Percentiles rank a stretch among this genome's conserved stretches.
Conservation (phyloP, 1,140 invertebrate genomes). For the Drosophila pandora region DNA sequence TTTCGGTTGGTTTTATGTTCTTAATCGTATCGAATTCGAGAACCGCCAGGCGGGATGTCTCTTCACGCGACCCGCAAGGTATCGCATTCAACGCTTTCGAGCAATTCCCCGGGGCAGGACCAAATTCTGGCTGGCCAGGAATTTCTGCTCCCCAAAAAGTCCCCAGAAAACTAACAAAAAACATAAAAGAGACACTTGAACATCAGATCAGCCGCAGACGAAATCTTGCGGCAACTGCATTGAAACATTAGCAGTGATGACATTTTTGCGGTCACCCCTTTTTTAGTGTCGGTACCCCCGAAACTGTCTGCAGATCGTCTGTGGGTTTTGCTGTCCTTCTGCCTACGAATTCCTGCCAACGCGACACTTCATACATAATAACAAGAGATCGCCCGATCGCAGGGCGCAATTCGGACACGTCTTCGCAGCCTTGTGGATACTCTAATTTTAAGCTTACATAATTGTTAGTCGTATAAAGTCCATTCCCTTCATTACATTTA, state of each 20-base stretch:
- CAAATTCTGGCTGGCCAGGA: constrained; percentile 71
- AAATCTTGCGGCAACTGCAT: constrained; percentile 69
- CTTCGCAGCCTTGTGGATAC: constrained; percentile 11
- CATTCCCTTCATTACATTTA: not conserved
- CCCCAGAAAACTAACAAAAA: constrained; percentile 19
- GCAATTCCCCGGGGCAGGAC: constrained; percentile 61
- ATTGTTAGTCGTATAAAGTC: too few species aligned
- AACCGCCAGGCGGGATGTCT: constrained; percentile 68
- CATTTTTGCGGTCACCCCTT: constrained; percentile 73
- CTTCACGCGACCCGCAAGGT: constrained; percentile 67
- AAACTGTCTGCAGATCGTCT: constrained; percentile 49
- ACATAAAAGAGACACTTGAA: constrained; percentile 6
- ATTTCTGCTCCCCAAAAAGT: constrained; percentile 41
- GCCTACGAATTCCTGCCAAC: constrained; percentile 69
- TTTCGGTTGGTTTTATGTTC: constrained; percentile 1
- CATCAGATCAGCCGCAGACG: constrained; percentile 51
- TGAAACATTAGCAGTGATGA: constrained; percentile 83
- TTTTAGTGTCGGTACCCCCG: constrained; percentile 10
- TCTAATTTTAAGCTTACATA: constrained; percentile 1
- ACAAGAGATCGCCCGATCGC: constrained; percentile 60
- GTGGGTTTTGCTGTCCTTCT: constrained; percentile 5
- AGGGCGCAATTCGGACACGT: not conserved
- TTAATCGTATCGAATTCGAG: constrained; percentile 5
- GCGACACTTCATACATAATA: constrained; percentile 83
- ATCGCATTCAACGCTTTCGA: constrained; percentile 81